phyloP scores from a whole-genome alignment of 2,797 vertebrate species.

The Todus mexicanus region DNA sequence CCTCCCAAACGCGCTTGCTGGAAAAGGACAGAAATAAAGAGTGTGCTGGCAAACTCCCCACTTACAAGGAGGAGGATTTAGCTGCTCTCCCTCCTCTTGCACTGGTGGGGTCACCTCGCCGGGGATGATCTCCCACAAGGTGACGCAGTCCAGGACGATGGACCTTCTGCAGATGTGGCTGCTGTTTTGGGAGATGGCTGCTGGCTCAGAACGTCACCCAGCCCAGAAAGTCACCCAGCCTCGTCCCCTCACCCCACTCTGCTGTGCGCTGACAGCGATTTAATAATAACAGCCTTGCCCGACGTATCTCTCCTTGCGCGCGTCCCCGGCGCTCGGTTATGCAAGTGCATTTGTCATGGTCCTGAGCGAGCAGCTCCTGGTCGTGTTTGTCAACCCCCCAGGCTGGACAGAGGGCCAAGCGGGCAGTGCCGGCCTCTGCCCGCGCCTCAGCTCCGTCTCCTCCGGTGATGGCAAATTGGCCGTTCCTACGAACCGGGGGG shows the following conservation, averaged over 20 bases:
- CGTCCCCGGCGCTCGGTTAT: not conserved
- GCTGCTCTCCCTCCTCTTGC: not conserved
- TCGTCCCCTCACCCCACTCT: rapidly evolving
- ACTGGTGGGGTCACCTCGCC: rapidly evolving
- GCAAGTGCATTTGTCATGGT: not conserved
- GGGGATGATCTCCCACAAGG: rapidly evolving
- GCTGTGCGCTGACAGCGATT: not conserved
- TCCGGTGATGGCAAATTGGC: rapidly evolving
- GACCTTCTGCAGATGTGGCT: rapidly evolving
- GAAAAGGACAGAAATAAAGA: not conserved
- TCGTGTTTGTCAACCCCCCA: not conserved
- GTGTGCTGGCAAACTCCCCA: not conserved
- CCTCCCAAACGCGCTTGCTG: not conserved
- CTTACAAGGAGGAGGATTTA: not conserved
- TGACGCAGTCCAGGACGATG: rapidly evolving
- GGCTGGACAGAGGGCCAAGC: not conserved
- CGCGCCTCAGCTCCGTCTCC: too few species aligned
- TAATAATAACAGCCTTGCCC: not conserved
- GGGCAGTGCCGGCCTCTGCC: too few species aligned
- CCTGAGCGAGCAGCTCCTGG: not conserved
- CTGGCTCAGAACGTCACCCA: not conserved
- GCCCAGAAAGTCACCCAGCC: not conserved
- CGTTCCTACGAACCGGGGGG: not conserved
- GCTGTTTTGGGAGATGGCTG: rapidly evolving
- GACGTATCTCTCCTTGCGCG: not conserved